A percentile compares a stretch with the other conserved stretches of the same genome.
Conservation (phyloP, 2,113 vertebrate genomes). For the Macquaria australasica region DNA sequence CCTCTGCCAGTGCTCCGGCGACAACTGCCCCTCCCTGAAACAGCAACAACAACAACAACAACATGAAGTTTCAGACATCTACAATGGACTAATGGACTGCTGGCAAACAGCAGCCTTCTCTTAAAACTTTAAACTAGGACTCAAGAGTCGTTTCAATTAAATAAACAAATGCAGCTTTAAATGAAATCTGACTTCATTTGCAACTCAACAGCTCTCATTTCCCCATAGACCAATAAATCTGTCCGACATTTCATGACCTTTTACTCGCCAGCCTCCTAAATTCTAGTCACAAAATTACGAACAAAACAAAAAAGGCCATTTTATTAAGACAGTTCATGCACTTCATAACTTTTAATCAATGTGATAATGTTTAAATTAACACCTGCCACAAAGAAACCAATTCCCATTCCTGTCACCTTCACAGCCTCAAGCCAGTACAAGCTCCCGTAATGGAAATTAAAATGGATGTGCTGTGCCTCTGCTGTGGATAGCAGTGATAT, state of each 20-base stretch:
- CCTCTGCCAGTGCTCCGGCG: conserved; percentile 96
- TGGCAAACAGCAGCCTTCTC: neutral
- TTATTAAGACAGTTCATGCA: conserved; percentile 9
- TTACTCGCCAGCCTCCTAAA: neutral
- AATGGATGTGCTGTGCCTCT: conserved; percentile 19
- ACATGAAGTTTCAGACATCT: neutral
- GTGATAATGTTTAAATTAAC: conserved; percentile 34
- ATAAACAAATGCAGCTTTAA: neutral
- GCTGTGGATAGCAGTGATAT: neutral
- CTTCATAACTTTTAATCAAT: conserved; percentile 27
- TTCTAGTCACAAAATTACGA: neutral
- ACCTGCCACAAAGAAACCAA: neutral
- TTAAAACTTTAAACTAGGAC: too few species aligned
- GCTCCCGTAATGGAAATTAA: conserved; percentile 27
- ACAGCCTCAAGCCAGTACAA: neutral
- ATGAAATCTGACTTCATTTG: conserved; percentile 3
- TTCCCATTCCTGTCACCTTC: conserved; percentile 26
- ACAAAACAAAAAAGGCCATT: neutral
- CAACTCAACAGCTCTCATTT: neutral
- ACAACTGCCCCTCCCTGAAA: conserved; percentile 94
- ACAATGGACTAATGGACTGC: neutral
- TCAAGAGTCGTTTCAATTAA: neutral
- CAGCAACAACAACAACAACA: too few species aligned
- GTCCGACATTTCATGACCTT: neutral
- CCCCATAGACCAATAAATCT: neutral